A percentile compares a stretch with the other conserved stretches of the same genome.
Evolutionary conservation across 2,797 vertebrate genomes (phyloP).

Genomic region (Sebastiscus albofasciatus): DNA sequence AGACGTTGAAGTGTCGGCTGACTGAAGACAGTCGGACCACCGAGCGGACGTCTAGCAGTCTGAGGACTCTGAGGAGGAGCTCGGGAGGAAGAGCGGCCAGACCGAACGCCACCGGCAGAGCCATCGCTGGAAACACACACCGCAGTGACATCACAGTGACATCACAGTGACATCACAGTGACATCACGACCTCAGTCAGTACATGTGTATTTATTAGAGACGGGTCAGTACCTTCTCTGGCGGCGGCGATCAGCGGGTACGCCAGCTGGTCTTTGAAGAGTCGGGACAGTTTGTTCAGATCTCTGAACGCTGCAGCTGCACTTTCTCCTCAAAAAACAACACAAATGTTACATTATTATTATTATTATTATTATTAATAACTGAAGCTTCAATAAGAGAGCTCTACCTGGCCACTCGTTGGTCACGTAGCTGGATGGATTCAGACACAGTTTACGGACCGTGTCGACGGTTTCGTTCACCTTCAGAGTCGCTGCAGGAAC

Average conservation of each 20-base stretch:
- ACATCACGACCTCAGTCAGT: not conserved
- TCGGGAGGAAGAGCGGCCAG: conserved; percentile 90
- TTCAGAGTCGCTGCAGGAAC: conserved; percentile 85
- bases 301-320: conserved; percentile 85
- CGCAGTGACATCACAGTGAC: not conserved
- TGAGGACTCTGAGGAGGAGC: conserved; percentile 89
- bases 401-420: conserved; percentile 82
- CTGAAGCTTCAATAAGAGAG: not conserved
- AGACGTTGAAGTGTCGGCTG: conserved; percentile 82
- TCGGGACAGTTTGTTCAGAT: conserved; percentile 90
- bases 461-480: conserved; percentile 79
- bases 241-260: conserved; percentile 91
- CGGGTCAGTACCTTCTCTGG: conserved; percentile 87
- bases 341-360: not conserved
- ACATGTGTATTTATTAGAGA: not conserved
- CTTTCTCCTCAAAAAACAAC: conserved; percentile 75
- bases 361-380: not conserved
- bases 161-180: not conserved
- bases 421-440: conserved; percentile 84
- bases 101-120: conserved; percentile 92
- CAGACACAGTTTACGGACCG: conserved; percentile 86
- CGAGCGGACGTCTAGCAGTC: conserved; percentile 88
- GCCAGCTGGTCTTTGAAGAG: conserved; percentile 94
- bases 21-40: conserved; percentile 87
- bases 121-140: conserved; percentile 82